Percentiles rank a stretch among this genome's conserved stretches.
Conservation (phyloP, 2,797 vertebrate genomes). For the Ispidina lecontei region DNA sequence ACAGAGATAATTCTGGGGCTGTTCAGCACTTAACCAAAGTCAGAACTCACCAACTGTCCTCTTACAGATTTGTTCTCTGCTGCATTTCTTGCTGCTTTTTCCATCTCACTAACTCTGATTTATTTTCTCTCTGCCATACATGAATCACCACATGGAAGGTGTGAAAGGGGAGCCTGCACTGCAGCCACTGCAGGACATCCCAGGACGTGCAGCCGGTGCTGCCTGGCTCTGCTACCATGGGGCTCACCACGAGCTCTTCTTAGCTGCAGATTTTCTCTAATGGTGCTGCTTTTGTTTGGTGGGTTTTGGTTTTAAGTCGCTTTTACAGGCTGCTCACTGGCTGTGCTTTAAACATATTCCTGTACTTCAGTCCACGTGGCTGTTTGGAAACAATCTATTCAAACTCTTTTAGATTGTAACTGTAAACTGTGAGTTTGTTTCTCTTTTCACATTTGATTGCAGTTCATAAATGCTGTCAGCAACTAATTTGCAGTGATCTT, state of each 20-base stretch:
- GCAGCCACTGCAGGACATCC: neutral
- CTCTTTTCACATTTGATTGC: neutral
- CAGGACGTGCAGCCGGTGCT: accelerated
- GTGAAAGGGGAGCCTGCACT: neutral
- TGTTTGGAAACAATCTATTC: neutral
- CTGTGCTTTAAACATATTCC: neutral
- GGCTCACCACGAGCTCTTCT: neutral
- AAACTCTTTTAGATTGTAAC: neutral
- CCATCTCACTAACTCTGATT: neutral
- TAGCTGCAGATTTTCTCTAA: neutral
- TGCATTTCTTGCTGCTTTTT: neutral
- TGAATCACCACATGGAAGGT: neutral
- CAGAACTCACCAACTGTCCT: neutral
- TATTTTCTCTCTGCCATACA: neutral
- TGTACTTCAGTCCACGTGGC: neutral
- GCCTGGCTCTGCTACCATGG: neutral
- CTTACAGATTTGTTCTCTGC: neutral
- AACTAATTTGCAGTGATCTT: neutral
- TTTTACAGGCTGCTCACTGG: neutral
- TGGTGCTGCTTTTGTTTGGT: neutral
- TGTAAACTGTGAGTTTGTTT: neutral
- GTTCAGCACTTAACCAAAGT: neutral
- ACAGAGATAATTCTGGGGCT: neutral
- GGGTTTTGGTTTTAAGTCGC: neutral
- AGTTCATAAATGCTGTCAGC: neutral